Evolutionary conservation across 2,888 invertebrate genomes (phyloP).

Genomic region (Caenorhabditis japonica): DNA sequence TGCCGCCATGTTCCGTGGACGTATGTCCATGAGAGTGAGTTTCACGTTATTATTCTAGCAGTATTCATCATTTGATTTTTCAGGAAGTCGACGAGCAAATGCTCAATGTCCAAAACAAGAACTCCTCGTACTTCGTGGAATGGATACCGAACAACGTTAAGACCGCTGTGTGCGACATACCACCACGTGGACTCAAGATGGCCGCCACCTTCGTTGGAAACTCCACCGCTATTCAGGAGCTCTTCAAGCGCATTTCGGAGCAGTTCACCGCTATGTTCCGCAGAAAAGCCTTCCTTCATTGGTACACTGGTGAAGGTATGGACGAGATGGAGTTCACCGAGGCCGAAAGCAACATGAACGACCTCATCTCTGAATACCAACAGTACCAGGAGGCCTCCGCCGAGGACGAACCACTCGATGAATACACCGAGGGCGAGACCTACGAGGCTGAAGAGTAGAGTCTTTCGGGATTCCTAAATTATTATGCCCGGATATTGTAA

Average conservation of each 20-base stretch:
- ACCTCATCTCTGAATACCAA: slow-evolving; percentile 86
- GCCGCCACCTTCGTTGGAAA: slow-evolving; percentile 93
- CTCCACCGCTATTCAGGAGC: slow-evolving; percentile 89
- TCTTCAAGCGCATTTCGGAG: slow-evolving; percentile 90
- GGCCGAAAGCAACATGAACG: slow-evolving; percentile 93
- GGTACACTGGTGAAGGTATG: slow-evolving; percentile 97
- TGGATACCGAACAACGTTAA: slow-evolving; percentile 95
- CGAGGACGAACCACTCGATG: slow-evolving; percentile 51
- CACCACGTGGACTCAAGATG: slow-evolving; percentile 91
- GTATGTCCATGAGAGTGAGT: slow-evolving; percentile 81
- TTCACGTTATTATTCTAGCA: not conserved
- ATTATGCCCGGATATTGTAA: slow-evolving; percentile 18
- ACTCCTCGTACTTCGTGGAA: slow-evolving; percentile 87
- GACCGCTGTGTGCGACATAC: slow-evolving; percentile 90
- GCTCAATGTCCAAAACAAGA: slow-evolving; percentile 95
- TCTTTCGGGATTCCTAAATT: slow-evolving; percentile 11
- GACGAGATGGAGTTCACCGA: slow-evolving; percentile 97
- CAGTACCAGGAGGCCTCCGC: slow-evolving; percentile 85
- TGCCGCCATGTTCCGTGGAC: slow-evolving; percentile 82
- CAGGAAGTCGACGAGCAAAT: slow-evolving; percentile 87
- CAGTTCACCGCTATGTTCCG: slow-evolving; percentile 94
- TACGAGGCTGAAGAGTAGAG: slow-evolving; percentile 43
- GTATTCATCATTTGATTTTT: not conserved
- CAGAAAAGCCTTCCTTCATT: slow-evolving; percentile 94
- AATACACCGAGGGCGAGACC: slow-evolving; percentile 44